Base-by-base conservation (phyloP, 2,888 invertebrate species). In the Drosophila mulleri region DNA sequence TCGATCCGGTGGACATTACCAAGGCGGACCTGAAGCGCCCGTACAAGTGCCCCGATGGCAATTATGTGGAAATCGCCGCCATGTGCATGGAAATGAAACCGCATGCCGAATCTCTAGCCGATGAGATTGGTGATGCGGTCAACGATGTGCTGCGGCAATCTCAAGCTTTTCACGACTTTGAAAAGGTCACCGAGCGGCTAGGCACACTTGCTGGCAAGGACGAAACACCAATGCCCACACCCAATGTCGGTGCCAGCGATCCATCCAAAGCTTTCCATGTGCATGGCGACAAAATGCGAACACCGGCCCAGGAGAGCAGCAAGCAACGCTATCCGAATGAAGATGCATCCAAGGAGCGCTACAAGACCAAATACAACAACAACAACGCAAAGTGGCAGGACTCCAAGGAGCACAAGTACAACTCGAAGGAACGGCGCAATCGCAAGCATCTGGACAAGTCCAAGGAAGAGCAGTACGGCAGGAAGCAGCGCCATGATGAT, bases 41-140 rank as follows among this genome's bases (percentile, higher is more conserved):
- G 2, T 91, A 77, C 47, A 89, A 86, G 42, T 92, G 92, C 37
- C 68, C 86, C 0, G 78, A 88, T 65, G 90, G 87, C 4, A 83
- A 86, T n/a, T 89, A 76, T 52, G 81, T 83, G 2, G 89, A 91
- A 73, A 81, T 89, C 44, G 91, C 89, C 37, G 89, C 85, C n/a
- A 90, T 90, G 85, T 92, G 91, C 65, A 47, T 91, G 53, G 90
- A 91, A 68, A 72, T 35, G 26, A 45, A 65, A 35, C 63, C 68
- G 53, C 64, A 77, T 67, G 61, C 72, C 60, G 77, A 81, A 45
- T 77, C 81, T 75, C 72, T 88, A 16, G 70, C 53, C 2, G 88
- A 90, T 54, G 80, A 91, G 78, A 82, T 90, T 57, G 85, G 78
- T 39, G 56, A 83, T 58, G 80, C 74, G 52, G 75, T 90, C 14